Conservation (phyloP, 2,797 vertebrate species). For the Xenentodon cancila region DNA sequence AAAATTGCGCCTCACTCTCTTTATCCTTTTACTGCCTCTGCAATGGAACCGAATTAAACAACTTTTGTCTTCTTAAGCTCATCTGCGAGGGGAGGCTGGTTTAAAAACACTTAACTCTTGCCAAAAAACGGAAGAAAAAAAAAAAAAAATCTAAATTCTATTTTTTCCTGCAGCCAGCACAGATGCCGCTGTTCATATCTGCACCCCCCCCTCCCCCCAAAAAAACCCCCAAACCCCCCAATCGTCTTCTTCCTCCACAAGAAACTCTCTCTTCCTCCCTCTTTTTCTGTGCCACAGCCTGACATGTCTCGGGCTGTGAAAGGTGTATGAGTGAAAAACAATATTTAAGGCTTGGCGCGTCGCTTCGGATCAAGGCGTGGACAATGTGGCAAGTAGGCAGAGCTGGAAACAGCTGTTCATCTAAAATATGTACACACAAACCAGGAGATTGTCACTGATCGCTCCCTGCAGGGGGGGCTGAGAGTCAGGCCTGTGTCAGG, state of each 20-base stretch:
- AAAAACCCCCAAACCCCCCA: constrained; percentile 23
- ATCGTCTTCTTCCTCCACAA: constrained; percentile 47
- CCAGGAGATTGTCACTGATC: constrained; percentile 70
- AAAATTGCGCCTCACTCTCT: constrained; percentile 81
- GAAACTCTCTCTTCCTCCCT: constrained; percentile 31
- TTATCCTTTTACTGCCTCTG: constrained; percentile 84
- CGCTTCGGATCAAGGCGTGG: constrained; percentile 70
- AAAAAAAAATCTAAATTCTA: constrained; percentile 65
- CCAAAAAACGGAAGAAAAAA: constrained; percentile 66
- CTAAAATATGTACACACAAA: constrained; percentile 53
- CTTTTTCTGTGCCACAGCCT: constrained; percentile 30
- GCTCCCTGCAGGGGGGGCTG: constrained; percentile 58
- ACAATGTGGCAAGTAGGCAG: constrained; percentile 77
- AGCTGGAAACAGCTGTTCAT: constrained; percentile 72
- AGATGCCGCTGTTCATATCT: constrained; percentile 70
- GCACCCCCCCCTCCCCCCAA: constrained; percentile 49
- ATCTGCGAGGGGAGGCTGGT: constrained; percentile 84
- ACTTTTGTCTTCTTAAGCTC: constrained; percentile 88
- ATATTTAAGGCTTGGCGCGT: constrained; percentile 71
- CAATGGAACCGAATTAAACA: constrained; percentile 87
- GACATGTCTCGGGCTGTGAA: constrained; percentile 70
- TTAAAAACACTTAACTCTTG: constrained; percentile 85
- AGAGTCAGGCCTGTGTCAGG: constrained; percentile 62
- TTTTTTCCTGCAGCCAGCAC: constrained; percentile 74
- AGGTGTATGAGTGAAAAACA: constrained; percentile 70